phyloP scores from a whole-genome alignment of 2,888 invertebrate genomes.

The Drosophila merina region DNA sequence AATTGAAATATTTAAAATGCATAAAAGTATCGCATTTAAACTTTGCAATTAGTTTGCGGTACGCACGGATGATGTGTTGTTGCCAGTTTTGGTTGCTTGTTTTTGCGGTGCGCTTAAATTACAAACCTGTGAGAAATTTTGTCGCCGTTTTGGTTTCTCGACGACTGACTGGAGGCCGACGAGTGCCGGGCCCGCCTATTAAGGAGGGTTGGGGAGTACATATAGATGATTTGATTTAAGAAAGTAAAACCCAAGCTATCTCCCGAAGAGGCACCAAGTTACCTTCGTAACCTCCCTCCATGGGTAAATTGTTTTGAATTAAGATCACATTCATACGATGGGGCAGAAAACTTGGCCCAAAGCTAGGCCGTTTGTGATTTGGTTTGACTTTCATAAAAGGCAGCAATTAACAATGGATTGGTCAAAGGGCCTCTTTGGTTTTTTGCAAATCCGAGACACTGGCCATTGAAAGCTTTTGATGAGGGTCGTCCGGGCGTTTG shows the following conservation, averaged over 20 bases:
- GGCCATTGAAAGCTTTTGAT: slow-evolving; percentile 43
- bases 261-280: no score
- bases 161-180: neutral
- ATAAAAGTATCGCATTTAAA: slow-evolving; percentile 69
- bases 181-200: neutral
- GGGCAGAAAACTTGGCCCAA: slow-evolving; percentile 1
- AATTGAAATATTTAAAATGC: slow-evolving; percentile 74
- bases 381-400: slow-evolving; percentile 60
- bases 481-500: slow-evolving; percentile 53
- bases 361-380: slow-evolving; percentile 21
- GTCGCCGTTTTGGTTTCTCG: slow-evolving; percentile 30
- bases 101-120: slow-evolving; percentile 52
- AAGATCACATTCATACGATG: no score
- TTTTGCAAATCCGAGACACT: slow-evolving; percentile 29
- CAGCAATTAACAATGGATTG: slow-evolving; percentile 51
- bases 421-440: slow-evolving; percentile 22
- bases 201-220: neutral
- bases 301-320: no score
- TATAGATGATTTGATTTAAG: no score
- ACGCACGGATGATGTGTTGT: slow-evolving; percentile 46
- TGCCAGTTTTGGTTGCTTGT: slow-evolving; percentile 26
- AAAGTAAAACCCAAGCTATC: no score
- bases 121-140: slow-evolving; percentile 62
- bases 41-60: slow-evolving; percentile 60
- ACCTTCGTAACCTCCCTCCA: no score